Evolutionary conservation across 2,888 invertebrate species (phyloP).

Genomic region (Eueremaeus valkanovi): DNA sequence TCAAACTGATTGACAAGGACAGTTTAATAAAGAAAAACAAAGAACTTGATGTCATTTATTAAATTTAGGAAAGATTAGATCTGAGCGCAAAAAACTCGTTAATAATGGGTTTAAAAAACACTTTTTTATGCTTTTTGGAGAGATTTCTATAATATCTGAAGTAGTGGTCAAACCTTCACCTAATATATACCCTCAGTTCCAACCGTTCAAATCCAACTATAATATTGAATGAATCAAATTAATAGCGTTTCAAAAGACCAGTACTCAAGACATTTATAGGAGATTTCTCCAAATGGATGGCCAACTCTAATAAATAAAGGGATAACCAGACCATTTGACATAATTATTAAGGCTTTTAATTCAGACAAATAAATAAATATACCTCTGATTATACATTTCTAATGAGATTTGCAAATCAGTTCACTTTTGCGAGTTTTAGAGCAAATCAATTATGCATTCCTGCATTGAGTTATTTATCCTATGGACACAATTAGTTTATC

Average conservation of each 20-base stretch:
- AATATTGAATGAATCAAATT: background rate
- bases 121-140: background rate
- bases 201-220: background rate
- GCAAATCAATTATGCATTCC: too few species aligned
- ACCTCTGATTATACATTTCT: too few species aligned
- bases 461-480: too few species aligned
- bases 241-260: background rate
- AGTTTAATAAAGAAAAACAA: too few species aligned
- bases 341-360: too few species aligned
- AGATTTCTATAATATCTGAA: background rate
- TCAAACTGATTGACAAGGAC: too few species aligned
- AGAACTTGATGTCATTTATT: background rate
- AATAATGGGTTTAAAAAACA: background rate
- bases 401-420: too few species aligned
- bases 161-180: background rate
- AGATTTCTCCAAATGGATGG: constrained; percentile 1
- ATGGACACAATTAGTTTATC: too few species aligned
- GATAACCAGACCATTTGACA: too few species aligned
- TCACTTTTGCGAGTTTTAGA: too few species aligned
- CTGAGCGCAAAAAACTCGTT: background rate
- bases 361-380: too few species aligned
- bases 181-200: background rate
- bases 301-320: too few species aligned
- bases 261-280: background rate
- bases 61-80: background rate